Evolutionary conservation across 2,797 vertebrate species (phyloP).

Genomic region (Peromyscus attwateri): DNA sequence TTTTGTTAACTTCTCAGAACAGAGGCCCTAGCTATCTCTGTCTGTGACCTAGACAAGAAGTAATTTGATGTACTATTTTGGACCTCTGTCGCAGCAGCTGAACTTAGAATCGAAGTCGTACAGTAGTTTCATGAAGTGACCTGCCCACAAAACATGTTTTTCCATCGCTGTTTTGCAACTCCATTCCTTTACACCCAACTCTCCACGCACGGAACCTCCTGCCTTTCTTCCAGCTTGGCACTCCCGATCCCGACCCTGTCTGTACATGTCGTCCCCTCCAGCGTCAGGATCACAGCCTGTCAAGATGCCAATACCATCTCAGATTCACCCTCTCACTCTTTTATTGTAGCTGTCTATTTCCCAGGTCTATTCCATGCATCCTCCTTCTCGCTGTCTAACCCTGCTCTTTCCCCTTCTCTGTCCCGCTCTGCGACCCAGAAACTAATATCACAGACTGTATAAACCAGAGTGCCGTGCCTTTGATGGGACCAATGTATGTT

Average conservation of each 20-base stretch:
- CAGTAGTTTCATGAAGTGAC: conserved; percentile 9
- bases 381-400: not conserved
- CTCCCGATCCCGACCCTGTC: not conserved
- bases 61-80: not conserved
- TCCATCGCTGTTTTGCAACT: conserved; percentile 14
- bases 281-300: not conserved
- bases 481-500: not conserved
- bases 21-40: not conserved
- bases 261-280: not conserved
- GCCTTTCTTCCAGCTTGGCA: not conserved
- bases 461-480: not conserved
- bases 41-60: not conserved
- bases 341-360: not conserved
- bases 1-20: not conserved
- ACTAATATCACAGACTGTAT: not conserved
- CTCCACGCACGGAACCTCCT: not conserved
- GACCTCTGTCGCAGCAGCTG: not conserved
- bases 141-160: conserved; percentile 13
- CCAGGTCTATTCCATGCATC: not conserved
- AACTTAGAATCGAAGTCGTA: not conserved
- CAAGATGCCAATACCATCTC: not conserved
- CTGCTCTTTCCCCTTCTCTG: not conserved
- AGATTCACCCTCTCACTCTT: not conserved
- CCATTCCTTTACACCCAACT: not conserved
- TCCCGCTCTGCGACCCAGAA: not conserved